Percentiles rank a stretch among this genome's conserved stretches.
Evolutionary conservation across 2,113 vertebrate species (phyloP).

Genomic region (Sardina pilchardus): DNA sequence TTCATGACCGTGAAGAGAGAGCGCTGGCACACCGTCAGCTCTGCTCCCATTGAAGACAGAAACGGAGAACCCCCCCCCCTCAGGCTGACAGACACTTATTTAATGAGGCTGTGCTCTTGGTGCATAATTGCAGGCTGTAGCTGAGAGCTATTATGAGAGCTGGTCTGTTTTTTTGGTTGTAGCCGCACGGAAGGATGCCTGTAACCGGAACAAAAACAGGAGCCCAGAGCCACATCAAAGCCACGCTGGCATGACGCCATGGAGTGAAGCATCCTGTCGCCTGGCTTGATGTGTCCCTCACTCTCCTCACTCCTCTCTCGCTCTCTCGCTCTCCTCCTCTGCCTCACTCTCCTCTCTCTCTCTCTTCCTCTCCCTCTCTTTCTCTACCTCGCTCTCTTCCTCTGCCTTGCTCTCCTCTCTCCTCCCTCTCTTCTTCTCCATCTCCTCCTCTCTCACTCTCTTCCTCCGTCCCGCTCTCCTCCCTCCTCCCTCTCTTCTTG

Average conservation of each 20-base stretch:
- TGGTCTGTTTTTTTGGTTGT: background rate
- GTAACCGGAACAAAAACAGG: background rate
- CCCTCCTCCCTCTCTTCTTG: background rate
- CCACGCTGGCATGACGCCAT: background rate
- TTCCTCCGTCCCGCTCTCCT: background rate
- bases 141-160: constrained; percentile 43
- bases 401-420: no score
- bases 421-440: no score
- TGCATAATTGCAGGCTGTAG: constrained; percentile 63
- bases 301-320: background rate
- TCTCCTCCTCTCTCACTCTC: no score
- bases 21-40: background rate
- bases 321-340: background rate
- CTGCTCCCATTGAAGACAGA: background rate
- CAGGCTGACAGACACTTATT: constrained; percentile 56
- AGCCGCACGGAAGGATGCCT: background rate
- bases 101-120: constrained; percentile 58
- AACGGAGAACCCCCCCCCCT: background rate
- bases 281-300: background rate
- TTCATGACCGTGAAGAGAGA: background rate
- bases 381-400: no score
- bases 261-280: background rate
- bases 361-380: background rate
- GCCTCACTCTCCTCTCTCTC: background rate
- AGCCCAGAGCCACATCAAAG: background rate